A percentile compares a stretch with the other conserved stretches of the same genome.
Conservation (phyloP, 2,797 vertebrate genomes). For the Propithecus deckenii region DNA sequence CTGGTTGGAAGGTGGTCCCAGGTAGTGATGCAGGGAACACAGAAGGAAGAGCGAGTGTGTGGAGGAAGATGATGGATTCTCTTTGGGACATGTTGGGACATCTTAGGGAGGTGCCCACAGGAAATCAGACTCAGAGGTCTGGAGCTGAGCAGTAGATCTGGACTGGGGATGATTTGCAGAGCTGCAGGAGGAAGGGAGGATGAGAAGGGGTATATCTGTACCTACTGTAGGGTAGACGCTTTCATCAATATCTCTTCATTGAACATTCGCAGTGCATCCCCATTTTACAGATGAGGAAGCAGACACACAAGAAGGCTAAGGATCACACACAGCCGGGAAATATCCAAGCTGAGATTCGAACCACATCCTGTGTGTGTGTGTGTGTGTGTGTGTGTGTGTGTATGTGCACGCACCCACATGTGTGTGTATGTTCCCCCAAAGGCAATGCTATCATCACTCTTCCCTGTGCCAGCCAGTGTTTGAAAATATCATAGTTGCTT, state of each 20-base stretch:
- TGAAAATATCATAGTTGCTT: constrained; percentile 44
- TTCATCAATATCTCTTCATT: not conserved
- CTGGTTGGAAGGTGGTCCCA: not conserved
- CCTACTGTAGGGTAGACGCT: accelerated
- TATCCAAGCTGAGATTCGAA: not conserved
- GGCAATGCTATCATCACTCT: not conserved
- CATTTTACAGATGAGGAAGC: not conserved
- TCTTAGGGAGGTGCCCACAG: not conserved
- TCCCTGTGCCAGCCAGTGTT: constrained; percentile 39
- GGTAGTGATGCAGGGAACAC: not conserved
- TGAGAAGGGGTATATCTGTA: accelerated
- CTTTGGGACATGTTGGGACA: not conserved
- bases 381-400: not conserved
- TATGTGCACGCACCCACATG: too few species aligned
- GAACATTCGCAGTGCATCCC: not conserved
- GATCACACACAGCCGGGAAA: accelerated
- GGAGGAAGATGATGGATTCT: not conserved
- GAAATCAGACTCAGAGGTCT: not conserved
- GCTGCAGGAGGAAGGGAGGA: not conserved
- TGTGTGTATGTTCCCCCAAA: not conserved
- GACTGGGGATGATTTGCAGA: not conserved
- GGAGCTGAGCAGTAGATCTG: not conserved
- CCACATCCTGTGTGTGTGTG: not conserved
- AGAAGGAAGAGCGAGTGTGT: not conserved
- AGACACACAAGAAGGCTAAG: not conserved